A percentile compares a stretch with the other conserved stretches of the same genome.
Evolutionary conservation across 2,888 invertebrate species (phyloP).

Genomic region (Dryocosmus kuriphilus): DNA sequence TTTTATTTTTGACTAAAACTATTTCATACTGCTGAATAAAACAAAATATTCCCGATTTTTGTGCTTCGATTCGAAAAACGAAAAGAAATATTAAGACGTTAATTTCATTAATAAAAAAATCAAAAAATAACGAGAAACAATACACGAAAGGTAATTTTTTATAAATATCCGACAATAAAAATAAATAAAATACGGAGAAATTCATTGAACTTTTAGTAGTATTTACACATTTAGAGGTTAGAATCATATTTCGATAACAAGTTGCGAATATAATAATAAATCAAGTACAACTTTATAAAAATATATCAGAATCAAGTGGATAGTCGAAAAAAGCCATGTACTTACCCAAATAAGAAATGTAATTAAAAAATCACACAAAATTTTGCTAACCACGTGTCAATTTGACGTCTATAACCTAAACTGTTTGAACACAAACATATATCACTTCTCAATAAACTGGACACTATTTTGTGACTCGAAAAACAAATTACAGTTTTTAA

Average conservation of each 20-base stretch:
- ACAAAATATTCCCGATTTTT: too few relatives aligned
- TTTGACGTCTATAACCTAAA: constrained; percentile 5
- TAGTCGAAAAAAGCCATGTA: too few relatives aligned
- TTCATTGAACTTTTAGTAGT: not conserved
- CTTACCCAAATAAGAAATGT: not conserved
- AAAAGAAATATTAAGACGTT: too few relatives aligned
- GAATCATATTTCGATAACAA: not conserved
- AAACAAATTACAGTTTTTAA: not conserved
- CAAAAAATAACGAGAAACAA: too few relatives aligned
- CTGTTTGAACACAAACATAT: not conserved
- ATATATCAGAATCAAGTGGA: too few relatives aligned
- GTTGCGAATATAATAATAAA: not conserved
- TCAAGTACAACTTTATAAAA: not conserved
- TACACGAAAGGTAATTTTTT: too few relatives aligned
- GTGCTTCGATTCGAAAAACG: too few relatives aligned
- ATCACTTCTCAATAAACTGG: not conserved
- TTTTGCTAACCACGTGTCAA: constrained; percentile 10
- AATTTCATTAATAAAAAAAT: too few relatives aligned
- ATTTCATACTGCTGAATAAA: too few relatives aligned
- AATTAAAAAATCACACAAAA: not conserved
- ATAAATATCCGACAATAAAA: too few relatives aligned
- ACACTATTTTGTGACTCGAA: not conserved
- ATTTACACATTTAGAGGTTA: not conserved
- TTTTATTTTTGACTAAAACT: too few relatives aligned
- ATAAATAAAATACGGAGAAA: too few relatives aligned